Evolutionary conservation across 2,113 vertebrate genomes (phyloP).

Genomic region (Mormyrus lacerda): DNA sequence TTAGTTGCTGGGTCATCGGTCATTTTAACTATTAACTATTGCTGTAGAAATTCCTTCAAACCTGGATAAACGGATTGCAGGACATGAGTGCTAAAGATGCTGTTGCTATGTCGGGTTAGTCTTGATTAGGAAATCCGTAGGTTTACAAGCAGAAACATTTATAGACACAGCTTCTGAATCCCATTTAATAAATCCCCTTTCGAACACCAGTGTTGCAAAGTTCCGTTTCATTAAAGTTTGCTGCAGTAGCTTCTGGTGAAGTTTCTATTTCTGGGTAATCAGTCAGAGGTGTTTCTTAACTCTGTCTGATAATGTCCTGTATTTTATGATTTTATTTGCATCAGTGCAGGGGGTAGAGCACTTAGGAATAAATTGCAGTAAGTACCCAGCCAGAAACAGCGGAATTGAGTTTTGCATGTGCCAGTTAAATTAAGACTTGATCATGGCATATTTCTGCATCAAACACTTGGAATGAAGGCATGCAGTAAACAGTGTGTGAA

Average conservation of each 20-base stretch:
- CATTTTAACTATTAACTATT: background rate
- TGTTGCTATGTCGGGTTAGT: background rate
- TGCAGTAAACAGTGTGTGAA: background rate
- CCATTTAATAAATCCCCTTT: background rate
- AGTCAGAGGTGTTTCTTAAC: background rate
- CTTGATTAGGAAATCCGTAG: background rate
- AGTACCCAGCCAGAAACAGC: background rate
- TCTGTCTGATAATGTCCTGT: background rate
- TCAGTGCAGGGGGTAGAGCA: background rate
- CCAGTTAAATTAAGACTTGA: background rate
- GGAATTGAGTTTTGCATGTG: background rate
- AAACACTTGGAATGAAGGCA: background rate
- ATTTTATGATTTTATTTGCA: background rate
- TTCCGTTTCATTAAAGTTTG: background rate
- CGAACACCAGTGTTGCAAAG: background rate
- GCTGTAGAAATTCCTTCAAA: background rate
- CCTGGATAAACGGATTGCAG: background rate
- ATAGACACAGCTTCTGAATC: background rate
- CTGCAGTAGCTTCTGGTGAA: background rate
- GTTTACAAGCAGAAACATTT: background rate
- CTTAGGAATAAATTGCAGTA: background rate
- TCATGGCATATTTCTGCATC: background rate
- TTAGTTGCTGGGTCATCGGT: background rate
- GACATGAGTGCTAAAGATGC: background rate
- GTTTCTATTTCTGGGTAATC: background rate